Conservation (phyloP, 1,140 invertebrate species). For the Drosophila watanabei region DNA sequence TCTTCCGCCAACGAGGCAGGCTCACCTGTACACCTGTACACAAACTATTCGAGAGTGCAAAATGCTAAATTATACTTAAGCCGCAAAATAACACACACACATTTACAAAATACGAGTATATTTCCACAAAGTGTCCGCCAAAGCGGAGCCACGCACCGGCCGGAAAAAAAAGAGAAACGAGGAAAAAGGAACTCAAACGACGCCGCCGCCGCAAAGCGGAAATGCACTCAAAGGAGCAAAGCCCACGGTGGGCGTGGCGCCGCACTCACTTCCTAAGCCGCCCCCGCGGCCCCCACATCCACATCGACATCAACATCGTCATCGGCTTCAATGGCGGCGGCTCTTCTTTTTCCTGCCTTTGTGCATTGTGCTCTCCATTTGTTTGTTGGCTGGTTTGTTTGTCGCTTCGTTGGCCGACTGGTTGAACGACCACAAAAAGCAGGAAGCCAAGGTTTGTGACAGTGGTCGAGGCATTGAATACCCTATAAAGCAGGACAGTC, state of each 20-base stretch:
- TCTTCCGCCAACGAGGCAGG: conserved; percentile 23
- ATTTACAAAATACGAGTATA: conserved; percentile 11
- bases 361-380: conserved; percentile 47
- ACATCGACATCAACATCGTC: conserved; percentile 22
- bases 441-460: background rate
- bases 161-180: conserved; percentile 30
- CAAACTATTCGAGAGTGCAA: conserved; percentile 59
- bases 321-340: conserved; percentile 51
- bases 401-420: conserved; percentile 40
- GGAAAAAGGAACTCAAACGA: conserved; percentile 53
- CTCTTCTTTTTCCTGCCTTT: conserved; percentile 37
- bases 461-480: background rate
- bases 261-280: conserved; percentile 1
- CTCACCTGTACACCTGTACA: conserved; percentile 9
- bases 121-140: conserved; percentile 42
- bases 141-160: conserved; percentile 55
- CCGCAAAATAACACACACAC: conserved; percentile 19
- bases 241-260: conserved; percentile 13
- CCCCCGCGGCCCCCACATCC: background rate
- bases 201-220: conserved; percentile 58
- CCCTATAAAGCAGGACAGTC: background rate
- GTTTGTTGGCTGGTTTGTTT: conserved; percentile 42
- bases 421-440: conserved; percentile 47
- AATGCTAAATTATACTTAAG: conserved; percentile 75
- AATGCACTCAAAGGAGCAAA: conserved; percentile 68